Evolutionary conservation across 2,113 vertebrate species (phyloP).

Genomic region (Proterorhinus semilunaris): DNA sequence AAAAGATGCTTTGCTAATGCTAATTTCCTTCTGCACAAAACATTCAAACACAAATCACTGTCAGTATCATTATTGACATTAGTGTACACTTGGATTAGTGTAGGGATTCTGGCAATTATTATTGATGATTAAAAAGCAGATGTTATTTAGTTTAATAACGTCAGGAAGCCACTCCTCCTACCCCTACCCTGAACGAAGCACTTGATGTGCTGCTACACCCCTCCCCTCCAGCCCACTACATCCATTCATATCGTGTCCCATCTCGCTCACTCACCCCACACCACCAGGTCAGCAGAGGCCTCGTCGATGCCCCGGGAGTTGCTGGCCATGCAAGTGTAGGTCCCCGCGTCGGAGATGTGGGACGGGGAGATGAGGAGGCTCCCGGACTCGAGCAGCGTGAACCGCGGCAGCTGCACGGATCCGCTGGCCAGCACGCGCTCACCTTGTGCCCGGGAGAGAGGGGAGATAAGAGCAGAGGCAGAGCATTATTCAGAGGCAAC

Average conservation of each 20-base stretch:
- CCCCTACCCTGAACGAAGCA: no score
- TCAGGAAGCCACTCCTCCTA: no score
- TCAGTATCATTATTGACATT: no score
- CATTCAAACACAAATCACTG: no score
- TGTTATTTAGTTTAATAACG: no score
- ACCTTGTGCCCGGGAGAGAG: conserved; percentile 63
- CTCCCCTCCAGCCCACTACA: background rate
- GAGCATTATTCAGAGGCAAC: background rate
- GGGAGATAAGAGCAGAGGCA: background rate
- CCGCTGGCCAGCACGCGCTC: conserved; percentile 93
- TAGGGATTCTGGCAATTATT: no score
- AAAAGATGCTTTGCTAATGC: no score
- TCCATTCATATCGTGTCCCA: background rate
- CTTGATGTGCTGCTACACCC: no score
- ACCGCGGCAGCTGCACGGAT: conserved; percentile 91
- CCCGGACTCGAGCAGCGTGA: conserved; percentile 93
- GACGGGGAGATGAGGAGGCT: conserved; percentile 92
- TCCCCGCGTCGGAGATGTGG: conserved; percentile 86
- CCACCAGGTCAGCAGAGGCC: conserved; percentile 87
- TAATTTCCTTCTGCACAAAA: no score
- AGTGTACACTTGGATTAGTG: no score
- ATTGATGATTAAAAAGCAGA: no score
- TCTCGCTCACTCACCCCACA: conserved; percentile 85
- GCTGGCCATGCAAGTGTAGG: conserved; percentile 92
- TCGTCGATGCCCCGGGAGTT: conserved; percentile 95